phyloP scores from a whole-genome alignment of 2,797 vertebrate species.

The Aplochiton taeniatus region DNA sequence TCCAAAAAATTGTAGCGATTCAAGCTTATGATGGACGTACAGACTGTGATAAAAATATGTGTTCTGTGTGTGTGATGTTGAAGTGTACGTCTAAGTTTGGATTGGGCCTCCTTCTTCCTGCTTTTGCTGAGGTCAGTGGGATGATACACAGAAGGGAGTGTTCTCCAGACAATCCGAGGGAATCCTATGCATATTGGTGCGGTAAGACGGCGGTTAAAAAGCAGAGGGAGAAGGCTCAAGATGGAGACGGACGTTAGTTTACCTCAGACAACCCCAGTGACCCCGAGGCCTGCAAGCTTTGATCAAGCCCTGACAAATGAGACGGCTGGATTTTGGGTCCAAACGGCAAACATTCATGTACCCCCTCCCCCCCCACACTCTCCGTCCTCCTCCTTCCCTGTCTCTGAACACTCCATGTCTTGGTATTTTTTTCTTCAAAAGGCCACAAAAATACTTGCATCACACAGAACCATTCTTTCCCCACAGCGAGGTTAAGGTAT shows the following conservation, averaged over 20 bases:
- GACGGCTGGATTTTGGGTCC: constrained; percentile 59
- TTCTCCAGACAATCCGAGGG: too few relatives aligned
- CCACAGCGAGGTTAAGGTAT: constrained; percentile 29
- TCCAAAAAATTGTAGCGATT: too few relatives aligned
- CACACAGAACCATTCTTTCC: constrained; percentile 48
- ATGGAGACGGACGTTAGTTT: constrained; percentile 50
- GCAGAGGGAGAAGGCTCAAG: too few relatives aligned
- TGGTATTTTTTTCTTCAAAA: constrained; percentile 34
- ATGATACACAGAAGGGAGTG: too few relatives aligned
- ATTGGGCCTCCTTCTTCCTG: too few relatives aligned
- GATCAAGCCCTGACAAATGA: constrained; percentile 74
- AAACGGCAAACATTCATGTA: constrained; percentile 70
- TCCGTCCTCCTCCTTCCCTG: constrained; percentile 14
- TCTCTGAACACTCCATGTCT: constrained; percentile 40
- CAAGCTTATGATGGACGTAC: too few relatives aligned
- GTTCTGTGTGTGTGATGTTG: too few relatives aligned
- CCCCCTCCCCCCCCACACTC: constrained; percentile 29
- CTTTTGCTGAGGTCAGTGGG: too few relatives aligned
- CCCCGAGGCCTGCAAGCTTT: constrained; percentile 53
- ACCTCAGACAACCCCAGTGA: constrained; percentile 63
- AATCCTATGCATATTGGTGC: too few relatives aligned
- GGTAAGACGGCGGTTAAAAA: too few relatives aligned
- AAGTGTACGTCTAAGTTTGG: too few relatives aligned
- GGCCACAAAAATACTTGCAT: constrained; percentile 42
- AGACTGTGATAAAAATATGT: too few relatives aligned